These are phyloP conservation scores for Chalcosyrphus nemorum DNA, from an alignment of 2,888 invertebrate genomes.

Conservation along the genomic window DNA sequence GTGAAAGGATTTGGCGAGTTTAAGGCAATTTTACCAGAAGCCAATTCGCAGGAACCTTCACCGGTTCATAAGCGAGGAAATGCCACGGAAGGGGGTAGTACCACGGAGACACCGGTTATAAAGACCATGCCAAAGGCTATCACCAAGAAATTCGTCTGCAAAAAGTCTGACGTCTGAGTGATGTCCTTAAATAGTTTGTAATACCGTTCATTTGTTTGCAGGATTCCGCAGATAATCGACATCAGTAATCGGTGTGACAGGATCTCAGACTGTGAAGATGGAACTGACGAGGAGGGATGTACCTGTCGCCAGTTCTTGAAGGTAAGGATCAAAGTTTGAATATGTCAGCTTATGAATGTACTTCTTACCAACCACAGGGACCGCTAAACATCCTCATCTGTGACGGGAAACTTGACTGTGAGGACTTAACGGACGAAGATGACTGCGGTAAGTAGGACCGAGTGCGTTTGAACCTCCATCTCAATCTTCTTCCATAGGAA, in stretches of 20 bases:
- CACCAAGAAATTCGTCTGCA: constrained; percentile 52
- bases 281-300: constrained; percentile 89
- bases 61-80: constrained; percentile 48
- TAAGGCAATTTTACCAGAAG: constrained; percentile 17
- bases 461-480: constrained; percentile 66
- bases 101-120: background rate
- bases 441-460: constrained; percentile 85
- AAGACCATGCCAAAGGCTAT: constrained; percentile 58
- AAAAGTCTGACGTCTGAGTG: constrained; percentile 24
- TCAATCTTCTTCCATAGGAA: constrained; percentile 81
- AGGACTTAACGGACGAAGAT: constrained; percentile 88
- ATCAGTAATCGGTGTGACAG: constrained; percentile 86
- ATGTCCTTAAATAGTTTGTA: background rate
- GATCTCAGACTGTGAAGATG: constrained; percentile 90
- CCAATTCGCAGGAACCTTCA: constrained; percentile 21
- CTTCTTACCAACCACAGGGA: constrained; percentile 68
- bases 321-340: too few relatives aligned
- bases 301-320: constrained; percentile 87
- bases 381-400: constrained; percentile 85
- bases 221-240: constrained; percentile 86
- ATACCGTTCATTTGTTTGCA: constrained; percentile 77
- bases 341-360: too few relatives aligned
- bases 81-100: constrained; percentile 29
- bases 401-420: constrained; percentile 89
- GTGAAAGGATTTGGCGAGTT: constrained; percentile 49